Evolutionary conservation across 2,888 invertebrate genomes (phyloP), one percentile per base, ranked within the genome.

Genomic region (Polia nebulosa): DNA sequence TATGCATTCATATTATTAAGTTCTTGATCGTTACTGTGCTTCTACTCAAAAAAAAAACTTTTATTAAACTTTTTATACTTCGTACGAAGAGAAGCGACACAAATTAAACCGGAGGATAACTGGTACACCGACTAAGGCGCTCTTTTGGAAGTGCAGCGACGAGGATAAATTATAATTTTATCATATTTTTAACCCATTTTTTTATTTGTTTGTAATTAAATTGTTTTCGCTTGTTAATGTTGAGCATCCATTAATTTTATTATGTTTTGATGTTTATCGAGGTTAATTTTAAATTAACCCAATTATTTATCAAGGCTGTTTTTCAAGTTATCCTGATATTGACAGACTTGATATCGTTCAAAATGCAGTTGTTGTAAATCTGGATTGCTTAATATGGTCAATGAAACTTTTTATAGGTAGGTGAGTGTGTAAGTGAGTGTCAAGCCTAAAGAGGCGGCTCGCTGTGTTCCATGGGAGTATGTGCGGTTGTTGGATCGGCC

Each of bases 81-180:
- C n/a, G 3, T 25, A 15, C 1, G 11, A 9, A 44, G 20, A 44
- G 20, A 20, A 44, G 0, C 9, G 20, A 20, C n/a, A 9, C 41
- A 82, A 89, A 87, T 85, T 82, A 79, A 80, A 82, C 76, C 49
- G 5, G 36, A 27, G 55, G 63, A 72, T 69, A 75, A 70, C 64
- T 52, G 61, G 72, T 76, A 44, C 66, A 51, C 22, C 15, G 5
- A 59, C 25, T 44, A 34, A 20, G 7, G 5, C 17, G 11, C 22
- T 52, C 52, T 62, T 75, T 78, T 49, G 52, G 9, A 67, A 67
- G 27, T 59, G 32, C 59, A 59, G 51, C 32, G 17, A 1, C 11
- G 51, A 62, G 22, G 27, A 49, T 67, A 68, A 41, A 68, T 76
- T 69, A 56, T 52, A 36, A 15, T 63, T 62, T 39, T 47, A 51